Evolutionary conservation across 2,113 vertebrate genomes (phyloP), one percentile per base, ranked within the genome.

Genomic region (Electrona antarctica): DNA sequence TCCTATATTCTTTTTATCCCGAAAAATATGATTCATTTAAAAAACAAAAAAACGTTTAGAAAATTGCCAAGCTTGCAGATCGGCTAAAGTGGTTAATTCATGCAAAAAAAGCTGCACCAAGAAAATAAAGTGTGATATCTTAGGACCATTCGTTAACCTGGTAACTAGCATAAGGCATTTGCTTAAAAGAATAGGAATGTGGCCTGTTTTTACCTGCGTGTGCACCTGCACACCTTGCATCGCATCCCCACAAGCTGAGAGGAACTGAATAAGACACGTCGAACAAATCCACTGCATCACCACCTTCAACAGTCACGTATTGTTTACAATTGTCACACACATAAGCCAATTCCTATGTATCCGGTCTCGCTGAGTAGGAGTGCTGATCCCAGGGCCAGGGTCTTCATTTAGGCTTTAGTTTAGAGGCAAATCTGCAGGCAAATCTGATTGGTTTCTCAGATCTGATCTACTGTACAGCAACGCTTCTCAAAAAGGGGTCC

Each of bases 201-300:
- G 73, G 60, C 68, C 61, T 57, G 6, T 58, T 11, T 5, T 9
- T 5, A 48, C 78, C 73, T 79, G 78, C 78, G 21, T 41, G 33
- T 41, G 69, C 71, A 80, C 77, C 81, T 50, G 1, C 58, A 46
- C 54, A 48, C 72, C 56, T 77, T 69, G 72, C 73, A 61, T 28
- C 77, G 67, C 73, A 67, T 74, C 65, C 64, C 64, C 29, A 67
- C 49, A 55, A 57, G 74, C 71, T 4, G 56, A 72, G 72, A 74
- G 69, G 72, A 81, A 85, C 80, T 74, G 81, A 64, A 62, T 69
- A 78, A 80, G 79, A 89, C 73, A 81, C 62, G 73, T 21, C 80
- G 67, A 74, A 80, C 63, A 71, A 85, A 86, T 69, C 79, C 59
- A 64, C 33, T 10, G 33, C 29, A 45, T 33, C 51, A 86, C 60